Base-by-base conservation (phyloP, 2,113 vertebrate species). In the Scortum barcoo region DNA sequence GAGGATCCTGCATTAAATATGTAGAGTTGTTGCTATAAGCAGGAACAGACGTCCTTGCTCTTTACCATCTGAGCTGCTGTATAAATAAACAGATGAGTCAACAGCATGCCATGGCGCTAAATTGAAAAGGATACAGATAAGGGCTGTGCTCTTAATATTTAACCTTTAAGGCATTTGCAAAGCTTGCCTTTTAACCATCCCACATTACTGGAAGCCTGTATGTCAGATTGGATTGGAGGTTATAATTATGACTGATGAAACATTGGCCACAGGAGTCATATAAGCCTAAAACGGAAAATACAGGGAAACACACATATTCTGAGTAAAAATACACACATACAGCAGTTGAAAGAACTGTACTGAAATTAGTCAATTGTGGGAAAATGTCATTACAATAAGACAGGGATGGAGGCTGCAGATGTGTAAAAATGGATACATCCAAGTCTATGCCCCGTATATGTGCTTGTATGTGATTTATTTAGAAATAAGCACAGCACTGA, bases 81-180 rank as follows among this genome's bases (percentile, higher is more conserved):
- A 84, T 84, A 90, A 93, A 93, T 86, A 89, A 89, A 84, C 65
- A 69, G 48, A 84, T 75, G 78, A 82, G 87, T 90, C 80, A 61
- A 79, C 76, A 56, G 33, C 50, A 22, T 33, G 40, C 19, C 48
- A 8, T 20, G 0, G 46, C 70, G 78, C 30, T 60, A 22, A 46
- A 71, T 76, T 63, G 72, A 81, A 78, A 78, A 50, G 69, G 71
- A 76, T 71, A 33, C 65, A 57, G 81, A 83, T 83, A 73, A 65
- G 22, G 53, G 44, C 67, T 60, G 28, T 1, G 22, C 60, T 53
- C 62, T 79, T 84, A 69, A 80, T 85, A 78, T 87, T 88, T 81
- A 92, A 91, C 89, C 89, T 90, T 76, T 63, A 24, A 76, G 77
- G 76, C 65, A 44, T 93, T 87, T 73, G 53, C 14, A 71, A 66